Evolutionary conservation across 2,113 vertebrate species (phyloP), one percentile per base, ranked within the genome.

Genomic region (Leuciscus idus): DNA sequence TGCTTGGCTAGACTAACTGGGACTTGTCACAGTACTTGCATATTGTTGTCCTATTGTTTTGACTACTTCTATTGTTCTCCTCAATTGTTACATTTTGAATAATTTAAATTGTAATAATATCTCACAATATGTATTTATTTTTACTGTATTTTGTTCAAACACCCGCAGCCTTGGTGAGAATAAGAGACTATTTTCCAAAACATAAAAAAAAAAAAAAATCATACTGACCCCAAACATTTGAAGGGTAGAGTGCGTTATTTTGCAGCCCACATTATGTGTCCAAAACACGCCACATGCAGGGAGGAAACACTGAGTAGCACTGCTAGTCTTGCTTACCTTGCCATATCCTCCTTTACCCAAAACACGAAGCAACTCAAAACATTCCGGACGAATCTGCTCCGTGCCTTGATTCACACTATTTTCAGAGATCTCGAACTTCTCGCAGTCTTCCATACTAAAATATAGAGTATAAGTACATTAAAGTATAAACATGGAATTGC

Each of bases 381-480:
- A 99, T 91, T 99, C 97, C 0, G 97, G 97, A 74, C 97, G 95
- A 91, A 98, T 98, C 93, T 97, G 97, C 95, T 99, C 98, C 43
- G 97, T 97, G 93, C 97, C 97, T 95, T 96, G 96, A 95, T 99
- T 99, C 88, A 99, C 97, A 78, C 94, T 99, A 92, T 97, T 96
- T 94, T 99, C 97, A 79, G 98, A 99, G 90, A 99, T 97, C 94
- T 99, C 98, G 95, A 98, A 97, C 90, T 98, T 98, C 84, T 99
- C 97, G 96, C 97, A 98, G 95, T 97, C 96, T 59, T 98, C 97
- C 97, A 98, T 97, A 92, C 97, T 96, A 77, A 12, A 19, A 86
- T 9, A 23, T 57, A 23, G 19, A 57, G 55, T 57, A 57, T 1
- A 57, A 21, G 7, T 57, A 57, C 33, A 79, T 84, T 50, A 0